Evolutionary conservation across 2,888 invertebrate species (phyloP).

Genomic region (Apodemia zela): DNA sequence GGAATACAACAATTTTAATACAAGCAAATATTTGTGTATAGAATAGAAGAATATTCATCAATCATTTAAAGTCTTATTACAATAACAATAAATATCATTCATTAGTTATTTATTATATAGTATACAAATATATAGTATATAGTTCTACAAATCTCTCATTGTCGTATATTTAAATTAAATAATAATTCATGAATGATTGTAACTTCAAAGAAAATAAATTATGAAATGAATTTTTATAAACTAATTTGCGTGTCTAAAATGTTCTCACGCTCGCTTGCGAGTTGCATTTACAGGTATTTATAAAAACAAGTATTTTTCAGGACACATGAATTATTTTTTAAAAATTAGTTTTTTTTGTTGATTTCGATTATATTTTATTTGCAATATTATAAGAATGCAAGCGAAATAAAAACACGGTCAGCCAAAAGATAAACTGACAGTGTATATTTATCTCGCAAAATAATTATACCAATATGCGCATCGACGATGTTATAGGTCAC

Average conservation of each 20-base stretch:
- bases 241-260: slow-evolving; percentile 39
- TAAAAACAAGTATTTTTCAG: slow-evolving; percentile 23
- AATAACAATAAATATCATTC: too few species aligned
- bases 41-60: too few species aligned
- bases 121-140: too few species aligned
- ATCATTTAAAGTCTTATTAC: too few species aligned
- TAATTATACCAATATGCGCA: slow-evolving; percentile 47
- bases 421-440: slow-evolving; percentile 33
- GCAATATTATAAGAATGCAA: slow-evolving; percentile 2
- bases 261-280: slow-evolving; percentile 19
- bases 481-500: slow-evolving; percentile 41
- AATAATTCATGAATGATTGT: neutral
- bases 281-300: slow-evolving; percentile 36
- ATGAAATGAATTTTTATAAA: slow-evolving; percentile 34
- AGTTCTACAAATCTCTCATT: too few species aligned
- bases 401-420: slow-evolving; percentile 46
- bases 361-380: slow-evolving; percentile 6
- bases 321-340: slow-evolving; percentile 41
- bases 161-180: too few species aligned
- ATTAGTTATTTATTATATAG: too few species aligned
- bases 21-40: too few species aligned
- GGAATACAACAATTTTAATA: too few species aligned
- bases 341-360: slow-evolving; percentile 28
- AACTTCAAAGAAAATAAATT: neutral
- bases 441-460: slow-evolving; percentile 58